These are phyloP conservation scores for Rhagonycha fulva DNA, from an alignment of 2,888 invertebrate genomes.

Conservation along the genomic window DNA sequence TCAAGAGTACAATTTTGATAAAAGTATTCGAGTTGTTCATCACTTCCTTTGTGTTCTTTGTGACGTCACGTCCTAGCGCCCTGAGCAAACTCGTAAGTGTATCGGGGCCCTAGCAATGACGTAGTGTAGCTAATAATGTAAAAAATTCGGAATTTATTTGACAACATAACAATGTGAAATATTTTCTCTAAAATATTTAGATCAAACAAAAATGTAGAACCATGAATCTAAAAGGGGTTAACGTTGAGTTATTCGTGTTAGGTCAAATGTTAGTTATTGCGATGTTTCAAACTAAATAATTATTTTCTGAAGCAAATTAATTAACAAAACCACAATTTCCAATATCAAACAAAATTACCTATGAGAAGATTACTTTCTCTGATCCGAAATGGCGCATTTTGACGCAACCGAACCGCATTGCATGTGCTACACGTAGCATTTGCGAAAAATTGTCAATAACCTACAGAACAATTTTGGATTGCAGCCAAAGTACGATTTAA, in stretches of 20 bases:
- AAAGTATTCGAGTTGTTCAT: too few relatives aligned
- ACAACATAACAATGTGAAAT: not conserved
- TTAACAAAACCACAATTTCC: not conserved
- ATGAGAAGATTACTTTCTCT: not conserved
- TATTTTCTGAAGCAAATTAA: not conserved
- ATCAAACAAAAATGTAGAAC: not conserved
- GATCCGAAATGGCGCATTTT: constrained; percentile 5
- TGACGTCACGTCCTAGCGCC: too few relatives aligned
- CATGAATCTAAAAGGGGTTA: not conserved
- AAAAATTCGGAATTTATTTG: not conserved
- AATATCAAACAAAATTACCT: not conserved
- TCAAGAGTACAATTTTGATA: too few relatives aligned
- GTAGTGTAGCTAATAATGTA: not conserved
- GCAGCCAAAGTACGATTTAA: constrained; percentile 6
- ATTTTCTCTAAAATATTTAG: not conserved
- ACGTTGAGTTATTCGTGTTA: not conserved
- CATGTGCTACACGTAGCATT: constrained; percentile 16
- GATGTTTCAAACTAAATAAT: not conserved
- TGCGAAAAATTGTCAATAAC: constrained; percentile 18
- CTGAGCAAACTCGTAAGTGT: too few relatives aligned
- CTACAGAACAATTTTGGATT: constrained; percentile 17
- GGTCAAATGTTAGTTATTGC: not conserved
- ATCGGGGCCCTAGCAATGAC: too few relatives aligned
- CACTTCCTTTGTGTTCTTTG: too few relatives aligned
- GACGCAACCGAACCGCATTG: constrained; percentile 22